These are phyloP conservation scores for Mus minutoides DNA, from an alignment of 2,797 vertebrate genomes.

Conservation along the genomic window DNA sequence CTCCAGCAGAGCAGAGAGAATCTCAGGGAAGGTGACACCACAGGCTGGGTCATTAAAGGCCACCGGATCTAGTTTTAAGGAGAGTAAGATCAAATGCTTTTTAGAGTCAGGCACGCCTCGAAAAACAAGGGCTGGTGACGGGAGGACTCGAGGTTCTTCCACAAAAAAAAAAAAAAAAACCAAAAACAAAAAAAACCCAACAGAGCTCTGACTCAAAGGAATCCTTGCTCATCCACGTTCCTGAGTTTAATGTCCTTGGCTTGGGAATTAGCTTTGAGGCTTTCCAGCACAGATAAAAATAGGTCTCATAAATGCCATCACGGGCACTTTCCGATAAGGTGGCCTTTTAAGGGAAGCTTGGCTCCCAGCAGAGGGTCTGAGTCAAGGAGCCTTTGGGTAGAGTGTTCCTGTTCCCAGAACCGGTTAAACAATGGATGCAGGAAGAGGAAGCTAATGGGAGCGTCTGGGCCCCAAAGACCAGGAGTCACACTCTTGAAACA, in stretches of 20 bases:
- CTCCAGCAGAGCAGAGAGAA: conserved; percentile 70
- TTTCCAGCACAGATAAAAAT: conserved; percentile 82
- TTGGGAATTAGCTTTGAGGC: conserved; percentile 83
- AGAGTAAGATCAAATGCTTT: conserved; percentile 85
- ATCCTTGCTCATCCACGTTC: conserved; percentile 78
- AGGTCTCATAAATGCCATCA: conserved; percentile 78
- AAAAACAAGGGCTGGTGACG: conserved; percentile 84
- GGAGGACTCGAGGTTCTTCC: conserved; percentile 80
- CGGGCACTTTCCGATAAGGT: conserved; percentile 74
- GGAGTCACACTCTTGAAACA: conserved; percentile 44
- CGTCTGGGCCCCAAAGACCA: neutral
- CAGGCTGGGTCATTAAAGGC: conserved; percentile 80
- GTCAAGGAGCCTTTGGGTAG: conserved; percentile 58
- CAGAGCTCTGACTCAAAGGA: conserved; percentile 83
- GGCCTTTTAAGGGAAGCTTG: conserved; percentile 81
- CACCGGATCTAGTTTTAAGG: conserved; percentile 83
- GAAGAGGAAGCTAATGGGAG: conserved; percentile 59
- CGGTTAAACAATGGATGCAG: conserved; percentile 25
- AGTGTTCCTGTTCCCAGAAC: neutral
- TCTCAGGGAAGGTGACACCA: conserved; percentile 68
- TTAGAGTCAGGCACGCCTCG: conserved; percentile 80
- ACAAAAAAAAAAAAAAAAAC: conserved; percentile 70
- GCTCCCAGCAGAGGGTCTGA: conserved; percentile 66
- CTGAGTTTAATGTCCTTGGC: conserved; percentile 82
- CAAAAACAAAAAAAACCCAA: neutral